Base-by-base conservation (phyloP, 2,888 invertebrate species). In the Apoda limacodes region DNA sequence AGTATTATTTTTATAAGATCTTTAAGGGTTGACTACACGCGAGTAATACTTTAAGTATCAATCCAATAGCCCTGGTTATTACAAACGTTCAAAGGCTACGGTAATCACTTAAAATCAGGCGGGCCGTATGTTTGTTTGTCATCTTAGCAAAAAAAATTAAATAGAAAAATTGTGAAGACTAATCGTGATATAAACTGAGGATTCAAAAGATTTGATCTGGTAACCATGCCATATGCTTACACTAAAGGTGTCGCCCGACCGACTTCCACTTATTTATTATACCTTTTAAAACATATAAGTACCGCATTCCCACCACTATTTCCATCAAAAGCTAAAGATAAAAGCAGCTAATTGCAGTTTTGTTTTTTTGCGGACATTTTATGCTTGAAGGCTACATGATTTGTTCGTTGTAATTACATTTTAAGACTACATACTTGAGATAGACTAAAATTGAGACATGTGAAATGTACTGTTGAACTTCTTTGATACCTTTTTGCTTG, bases 171-270 rank as follows among this genome's bases (percentile, higher is more conserved):
- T 9, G 5, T 9, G 9, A 9, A 19, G 5, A 9, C 19, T 19
- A 9, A 14, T 22, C 22, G 11, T 27, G 19, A 14, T 30, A 26
- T 24, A 34, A 24, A 29, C 32, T 26, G 26, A 28, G 34, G 32
- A 55, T 52, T 48, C 55, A 54, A 57, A 58, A 59, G 47, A 55
- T 59, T 63, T 60, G 60, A 58, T 61, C 60, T 65, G 59, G 58
- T 61, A 71, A 63, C 58, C 56, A 59, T 65, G 69, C 64, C 74
- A 70, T 67, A 47, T 62, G 60, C 46, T 49, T 58, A 57, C 57
- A 57, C 48, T 58, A 55, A 56, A 67, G 59, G 59, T 65, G 65
- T 63, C 67, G 61, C 50, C 47, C 57, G 55, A 52, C 60, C 52
- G 59, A 61, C 47, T 61, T 63, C 7, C 43, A 37, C 35, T 39